A percentile compares a stretch with the other conserved stretches of the same genome.
Evolutionary conservation across 2,113 vertebrate genomes (phyloP).

Genomic region (Rousettus leschenaultii): DNA sequence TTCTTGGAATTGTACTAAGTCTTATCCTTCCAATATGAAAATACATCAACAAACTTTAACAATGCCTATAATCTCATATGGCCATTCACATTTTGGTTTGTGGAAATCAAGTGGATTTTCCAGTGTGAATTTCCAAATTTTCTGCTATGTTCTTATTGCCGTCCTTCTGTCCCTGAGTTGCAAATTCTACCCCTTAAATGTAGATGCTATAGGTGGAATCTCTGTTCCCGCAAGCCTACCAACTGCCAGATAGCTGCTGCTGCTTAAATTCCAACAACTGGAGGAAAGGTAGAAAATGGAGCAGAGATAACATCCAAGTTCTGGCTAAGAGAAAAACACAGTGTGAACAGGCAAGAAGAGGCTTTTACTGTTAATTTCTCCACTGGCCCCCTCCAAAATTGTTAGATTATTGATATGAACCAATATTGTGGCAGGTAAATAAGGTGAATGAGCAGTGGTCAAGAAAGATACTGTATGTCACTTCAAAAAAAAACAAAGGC

Average conservation of each 20-base stretch:
- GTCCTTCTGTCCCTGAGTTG: background rate
- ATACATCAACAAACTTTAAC: slow-evolving; percentile 1
- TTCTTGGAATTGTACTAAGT: background rate
- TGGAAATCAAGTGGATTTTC: background rate
- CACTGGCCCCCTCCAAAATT: background rate
- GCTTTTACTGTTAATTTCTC: background rate
- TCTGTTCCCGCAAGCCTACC: background rate
- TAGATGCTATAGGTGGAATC: background rate
- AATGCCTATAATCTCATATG: background rate
- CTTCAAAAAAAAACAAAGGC: background rate
- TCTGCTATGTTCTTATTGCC: background rate
- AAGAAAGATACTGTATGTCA: background rate
- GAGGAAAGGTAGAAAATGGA: background rate
- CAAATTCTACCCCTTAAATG: background rate
- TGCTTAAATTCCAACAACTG: background rate
- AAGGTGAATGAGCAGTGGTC: background rate
- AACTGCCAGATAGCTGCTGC: background rate
- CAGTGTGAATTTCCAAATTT: background rate
- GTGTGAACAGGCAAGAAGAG: background rate
- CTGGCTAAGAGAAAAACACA: background rate
- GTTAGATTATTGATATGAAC: background rate
- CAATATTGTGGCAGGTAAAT: background rate
- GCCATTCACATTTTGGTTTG: background rate
- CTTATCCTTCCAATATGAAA: slow-evolving; percentile 48
- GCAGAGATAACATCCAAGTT: background rate